Conservation (phyloP, 2,888 invertebrate genomes). For the Agonopterix heracliana region DNA sequence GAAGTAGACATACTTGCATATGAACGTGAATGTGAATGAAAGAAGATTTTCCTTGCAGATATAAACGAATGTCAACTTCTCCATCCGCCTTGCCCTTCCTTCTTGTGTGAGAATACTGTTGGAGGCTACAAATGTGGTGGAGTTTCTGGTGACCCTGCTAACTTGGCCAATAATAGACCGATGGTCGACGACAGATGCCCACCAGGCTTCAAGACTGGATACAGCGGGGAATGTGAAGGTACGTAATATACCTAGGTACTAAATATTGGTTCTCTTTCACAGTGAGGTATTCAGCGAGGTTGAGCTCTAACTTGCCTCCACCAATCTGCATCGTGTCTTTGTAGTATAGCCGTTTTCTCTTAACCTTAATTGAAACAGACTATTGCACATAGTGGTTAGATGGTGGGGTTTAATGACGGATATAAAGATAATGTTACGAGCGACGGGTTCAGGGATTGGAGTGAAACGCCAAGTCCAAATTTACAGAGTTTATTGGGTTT, state of each 20-base stretch:
- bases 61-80: conserved; percentile 86
- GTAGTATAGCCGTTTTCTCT: too few species aligned
- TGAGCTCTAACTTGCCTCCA: neutral
- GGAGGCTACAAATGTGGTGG: conserved; percentile 69
- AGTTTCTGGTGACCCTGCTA: conserved; percentile 45
- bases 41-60: conserved; percentile 67
- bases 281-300: neutral
- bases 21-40: too few species aligned
- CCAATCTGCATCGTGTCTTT: neutral
- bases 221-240: conserved; percentile 69
- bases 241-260: conserved; percentile 2
- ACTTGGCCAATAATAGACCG: conserved; percentile 25
- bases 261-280: neutral
- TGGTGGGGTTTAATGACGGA: too few species aligned
- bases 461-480: too few species aligned
- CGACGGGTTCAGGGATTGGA: too few species aligned
- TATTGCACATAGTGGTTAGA: too few species aligned
- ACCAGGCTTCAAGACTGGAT: conserved; percentile 62
- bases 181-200: conserved; percentile 64
- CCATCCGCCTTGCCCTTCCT: conserved; percentile 54
- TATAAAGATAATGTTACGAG: too few species aligned
- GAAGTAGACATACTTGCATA: too few species aligned
- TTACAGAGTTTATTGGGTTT: too few species aligned
- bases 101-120: conserved; percentile 63
- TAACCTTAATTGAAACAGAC: too few species aligned